A percentile compares a stretch with the other conserved stretches of the same genome.
Conservation (phyloP, 1,140 invertebrate species). For the Musca vetustissima region DNA sequence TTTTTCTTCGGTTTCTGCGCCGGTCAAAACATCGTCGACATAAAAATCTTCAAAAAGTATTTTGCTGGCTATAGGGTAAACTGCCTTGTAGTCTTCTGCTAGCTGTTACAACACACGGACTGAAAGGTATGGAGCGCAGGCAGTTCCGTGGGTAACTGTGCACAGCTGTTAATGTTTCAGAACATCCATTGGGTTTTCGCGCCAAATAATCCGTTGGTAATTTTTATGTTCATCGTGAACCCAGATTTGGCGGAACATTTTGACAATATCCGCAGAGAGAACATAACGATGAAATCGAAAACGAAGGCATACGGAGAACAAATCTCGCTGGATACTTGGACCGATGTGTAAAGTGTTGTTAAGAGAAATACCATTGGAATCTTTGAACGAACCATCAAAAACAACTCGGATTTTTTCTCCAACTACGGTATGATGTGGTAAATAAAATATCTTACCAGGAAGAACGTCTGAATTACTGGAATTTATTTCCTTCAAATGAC, state of each 20-base stretch:
- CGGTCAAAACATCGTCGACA: background rate
- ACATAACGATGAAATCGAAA: conserved; percentile 15
- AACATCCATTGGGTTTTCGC: conserved; percentile 32
- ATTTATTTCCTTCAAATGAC: too few relatives aligned
- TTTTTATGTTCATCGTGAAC: conserved; percentile 18
- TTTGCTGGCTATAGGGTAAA: conserved; percentile 25
- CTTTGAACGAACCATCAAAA: too few relatives aligned
- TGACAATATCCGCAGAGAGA: conserved; percentile 38
- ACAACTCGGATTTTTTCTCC: too few relatives aligned
- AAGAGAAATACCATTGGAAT: too few relatives aligned
- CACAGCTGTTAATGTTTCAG: conserved; percentile 39
- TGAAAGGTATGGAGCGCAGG: conserved; percentile 39
- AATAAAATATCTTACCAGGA: too few relatives aligned
- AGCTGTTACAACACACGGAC: conserved; percentile 41
- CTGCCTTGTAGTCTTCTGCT: conserved; percentile 40
- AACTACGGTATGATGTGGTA: too few relatives aligned
- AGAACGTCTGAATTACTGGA: too few relatives aligned
- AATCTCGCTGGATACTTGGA: too few relatives aligned
- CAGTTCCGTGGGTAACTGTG: conserved; percentile 48
- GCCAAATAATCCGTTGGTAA: conserved; percentile 54
- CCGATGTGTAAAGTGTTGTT: too few relatives aligned
- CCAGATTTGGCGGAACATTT: conserved; percentile 47
- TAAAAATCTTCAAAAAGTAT: background rate
- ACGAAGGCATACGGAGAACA: too few relatives aligned
- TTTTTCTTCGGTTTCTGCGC: background rate